A percentile compares a stretch with the other conserved stretches of the same genome.
These are phyloP conservation scores for Heterotilapia buettikoferi DNA, from an alignment of 2,113 vertebrate genomes.

Conservation along the genomic window DNA sequence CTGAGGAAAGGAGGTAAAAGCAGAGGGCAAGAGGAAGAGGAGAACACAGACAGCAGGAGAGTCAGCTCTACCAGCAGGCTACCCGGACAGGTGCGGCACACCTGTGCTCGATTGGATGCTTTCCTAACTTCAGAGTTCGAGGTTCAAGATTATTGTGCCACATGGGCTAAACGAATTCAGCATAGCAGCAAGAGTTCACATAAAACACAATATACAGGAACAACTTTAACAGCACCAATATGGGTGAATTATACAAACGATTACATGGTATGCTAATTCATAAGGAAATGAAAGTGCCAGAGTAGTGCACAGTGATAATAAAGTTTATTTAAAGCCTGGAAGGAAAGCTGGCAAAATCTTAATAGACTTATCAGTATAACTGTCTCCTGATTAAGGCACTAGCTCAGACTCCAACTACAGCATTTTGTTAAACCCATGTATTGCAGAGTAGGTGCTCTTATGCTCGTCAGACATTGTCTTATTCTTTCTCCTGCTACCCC, in stretches of 20 bases:
- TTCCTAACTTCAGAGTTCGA: neutral
- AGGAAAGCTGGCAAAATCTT: neutral
- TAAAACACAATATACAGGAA: neutral
- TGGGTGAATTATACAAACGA: neutral
- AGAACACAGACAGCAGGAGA: slow-evolving; percentile 69
- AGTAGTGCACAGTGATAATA: neutral
- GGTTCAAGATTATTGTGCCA: neutral
- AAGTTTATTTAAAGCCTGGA: neutral
- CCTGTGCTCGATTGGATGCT: neutral
- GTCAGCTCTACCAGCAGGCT: slow-evolving; percentile 83
- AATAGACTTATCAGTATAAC: neutral
- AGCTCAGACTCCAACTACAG: neutral
- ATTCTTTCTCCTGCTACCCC: neutral
- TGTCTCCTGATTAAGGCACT: neutral
- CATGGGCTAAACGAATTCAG: neutral
- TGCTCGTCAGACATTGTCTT: neutral
- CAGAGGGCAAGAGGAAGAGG: slow-evolving; percentile 74
- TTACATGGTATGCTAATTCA: neutral
- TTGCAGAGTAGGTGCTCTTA: neutral
- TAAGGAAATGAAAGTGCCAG: neutral
- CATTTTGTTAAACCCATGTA: neutral
- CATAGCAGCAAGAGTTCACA: neutral
- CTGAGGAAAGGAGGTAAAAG: slow-evolving; percentile 85
- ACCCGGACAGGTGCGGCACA: slow-evolving; percentile 49
- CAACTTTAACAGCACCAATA: neutral